Evolutionary conservation across 2,888 invertebrate species (phyloP).

Genomic region (Muscina levida): DNA sequence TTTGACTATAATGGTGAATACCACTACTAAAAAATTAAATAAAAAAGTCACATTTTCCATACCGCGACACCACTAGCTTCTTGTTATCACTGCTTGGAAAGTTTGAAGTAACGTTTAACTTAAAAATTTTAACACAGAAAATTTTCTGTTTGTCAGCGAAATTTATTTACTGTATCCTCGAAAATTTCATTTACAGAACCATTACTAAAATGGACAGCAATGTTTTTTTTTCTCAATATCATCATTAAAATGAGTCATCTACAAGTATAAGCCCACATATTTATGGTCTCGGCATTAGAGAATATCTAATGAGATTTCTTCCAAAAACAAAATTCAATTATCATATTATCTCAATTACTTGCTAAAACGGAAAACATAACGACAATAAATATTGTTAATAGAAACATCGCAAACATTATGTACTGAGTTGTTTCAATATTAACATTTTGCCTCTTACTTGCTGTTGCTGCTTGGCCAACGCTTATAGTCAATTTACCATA

Average conservation of each 20-base stretch:
- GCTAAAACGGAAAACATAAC: conserved; percentile 64
- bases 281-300: not conserved
- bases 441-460: no score
- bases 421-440: not conserved
- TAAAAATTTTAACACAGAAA: no score
- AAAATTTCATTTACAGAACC: no score
- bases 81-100: no score
- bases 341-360: conserved; percentile 65
- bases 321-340: conserved; percentile 53
- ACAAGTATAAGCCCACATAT: not conserved
- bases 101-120: no score
- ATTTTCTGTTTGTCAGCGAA: no score
- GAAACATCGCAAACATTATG: conserved; percentile 50
- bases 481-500: conserved; percentile 28
- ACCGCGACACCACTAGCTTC: no score
- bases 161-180: no score
- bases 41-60: no score
- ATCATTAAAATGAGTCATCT: conserved; percentile 9
- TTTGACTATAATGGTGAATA: no score
- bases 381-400: conserved; percentile 64
- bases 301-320: conserved; percentile 26
- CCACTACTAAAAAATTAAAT: no score
- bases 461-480: not conserved
- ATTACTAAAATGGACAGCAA: not conserved
- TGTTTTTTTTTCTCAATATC: not conserved